Conservation (phyloP, 1,140 invertebrate species). For the Melipona quadrifasciata region DNA sequence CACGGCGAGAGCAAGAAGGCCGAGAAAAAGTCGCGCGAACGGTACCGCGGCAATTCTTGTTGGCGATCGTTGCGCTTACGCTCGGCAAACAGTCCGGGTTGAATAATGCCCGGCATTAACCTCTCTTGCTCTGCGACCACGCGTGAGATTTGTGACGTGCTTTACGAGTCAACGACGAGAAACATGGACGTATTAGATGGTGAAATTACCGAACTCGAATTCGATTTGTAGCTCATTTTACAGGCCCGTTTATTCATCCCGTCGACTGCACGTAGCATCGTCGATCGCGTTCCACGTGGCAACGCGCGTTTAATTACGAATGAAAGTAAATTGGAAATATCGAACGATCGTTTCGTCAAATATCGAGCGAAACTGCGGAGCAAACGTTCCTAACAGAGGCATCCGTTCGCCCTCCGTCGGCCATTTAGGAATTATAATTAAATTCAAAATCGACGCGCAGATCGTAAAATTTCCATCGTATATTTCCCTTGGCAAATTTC, state of each 20-base stretch:
- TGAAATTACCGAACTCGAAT: neutral
- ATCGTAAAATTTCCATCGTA: neutral
- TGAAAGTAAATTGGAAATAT: too few relatives aligned
- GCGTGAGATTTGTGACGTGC: neutral
- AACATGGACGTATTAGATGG: neutral
- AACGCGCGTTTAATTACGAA: too few relatives aligned
- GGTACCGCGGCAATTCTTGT: slow-evolving; percentile 13
- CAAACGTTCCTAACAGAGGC: too few relatives aligned
- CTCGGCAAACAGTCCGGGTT: slow-evolving; percentile 35
- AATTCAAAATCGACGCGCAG: neutral
- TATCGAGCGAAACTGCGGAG: too few relatives aligned
- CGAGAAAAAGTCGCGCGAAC: slow-evolving; percentile 34
- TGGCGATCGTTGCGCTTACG: slow-evolving; percentile 12
- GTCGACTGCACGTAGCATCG: too few relatives aligned
- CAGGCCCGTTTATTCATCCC: too few relatives aligned
- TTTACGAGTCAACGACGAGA: neutral
- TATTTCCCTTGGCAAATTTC: neutral
- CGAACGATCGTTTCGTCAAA: too few relatives aligned
- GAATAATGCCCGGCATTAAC: slow-evolving; percentile 52
- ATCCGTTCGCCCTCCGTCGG: too few relatives aligned
- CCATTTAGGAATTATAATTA: neutral
- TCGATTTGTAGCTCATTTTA: neutral
- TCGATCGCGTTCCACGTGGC: too few relatives aligned
- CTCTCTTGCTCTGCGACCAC: neutral
- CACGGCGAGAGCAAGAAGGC: slow-evolving; percentile 6